phyloP scores from a whole-genome alignment of 2,888 invertebrate species.

The Arrhopalites spinosus region DNA sequence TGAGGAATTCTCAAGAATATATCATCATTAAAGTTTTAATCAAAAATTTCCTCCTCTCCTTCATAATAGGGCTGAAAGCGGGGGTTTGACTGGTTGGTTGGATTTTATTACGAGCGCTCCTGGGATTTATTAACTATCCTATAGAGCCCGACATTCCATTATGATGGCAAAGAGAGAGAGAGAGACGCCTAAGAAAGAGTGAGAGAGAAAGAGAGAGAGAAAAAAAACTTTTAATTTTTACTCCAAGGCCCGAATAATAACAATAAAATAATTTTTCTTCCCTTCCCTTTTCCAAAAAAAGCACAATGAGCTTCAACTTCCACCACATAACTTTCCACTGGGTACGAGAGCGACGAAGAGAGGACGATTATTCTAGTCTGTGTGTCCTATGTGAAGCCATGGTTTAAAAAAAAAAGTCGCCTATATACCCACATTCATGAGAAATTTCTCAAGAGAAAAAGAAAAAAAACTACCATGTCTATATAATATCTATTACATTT shows the following conservation, averaged over 20 bases:
- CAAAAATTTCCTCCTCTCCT: slow-evolving; percentile 44
- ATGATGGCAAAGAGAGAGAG: slow-evolving; percentile 9
- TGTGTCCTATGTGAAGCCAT: no score
- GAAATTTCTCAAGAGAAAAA: neutral
- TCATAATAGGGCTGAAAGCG: slow-evolving; percentile 26
- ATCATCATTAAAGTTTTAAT: slow-evolving; percentile 56
- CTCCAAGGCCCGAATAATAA: slow-evolving; percentile 46
- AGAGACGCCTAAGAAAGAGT: slow-evolving; percentile 6
- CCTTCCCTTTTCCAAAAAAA: neutral
- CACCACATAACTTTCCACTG: neutral
- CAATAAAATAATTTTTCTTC: slow-evolving; percentile 55
- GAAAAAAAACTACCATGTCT: neutral
- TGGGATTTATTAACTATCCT: slow-evolving; percentile 46
- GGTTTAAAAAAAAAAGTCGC: no score
- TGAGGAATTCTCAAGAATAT: slow-evolving; percentile 44
- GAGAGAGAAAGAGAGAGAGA: neutral
- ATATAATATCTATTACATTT: neutral
- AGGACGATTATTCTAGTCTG: neutral
- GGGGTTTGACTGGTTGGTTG: neutral
- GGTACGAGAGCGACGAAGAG: neutral
- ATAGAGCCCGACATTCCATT: slow-evolving; percentile 39
- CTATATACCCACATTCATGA: neutral
- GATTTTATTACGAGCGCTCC: slow-evolving; percentile 38
- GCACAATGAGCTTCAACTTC: slow-evolving; percentile 18
- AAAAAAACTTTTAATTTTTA: slow-evolving; percentile 38